These are phyloP conservation scores for Acronicta alni DNA, from an alignment of 2,888 invertebrate genomes.

Conservation along the genomic window DNA sequence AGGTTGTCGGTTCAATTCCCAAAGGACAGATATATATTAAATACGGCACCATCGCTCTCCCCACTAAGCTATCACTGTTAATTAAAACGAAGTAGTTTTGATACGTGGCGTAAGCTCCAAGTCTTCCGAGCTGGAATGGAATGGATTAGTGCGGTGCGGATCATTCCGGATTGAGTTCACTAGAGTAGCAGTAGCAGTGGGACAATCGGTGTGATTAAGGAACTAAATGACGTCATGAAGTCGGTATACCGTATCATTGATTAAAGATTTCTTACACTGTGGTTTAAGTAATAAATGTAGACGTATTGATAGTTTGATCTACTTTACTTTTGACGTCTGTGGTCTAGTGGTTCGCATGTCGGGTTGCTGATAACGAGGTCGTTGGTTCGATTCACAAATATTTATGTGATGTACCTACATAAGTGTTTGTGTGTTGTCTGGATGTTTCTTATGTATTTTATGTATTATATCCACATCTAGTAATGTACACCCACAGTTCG, in stretches of 20 bases:
- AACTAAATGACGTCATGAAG: slow-evolving; percentile 32
- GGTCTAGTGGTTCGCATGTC: too few relatives aligned
- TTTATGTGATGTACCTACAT: too few relatives aligned
- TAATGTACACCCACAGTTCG: too few relatives aligned
- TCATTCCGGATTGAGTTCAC: slow-evolving; percentile 36
- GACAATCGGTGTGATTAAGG: slow-evolving; percentile 35
- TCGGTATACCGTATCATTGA: slow-evolving; percentile 13
- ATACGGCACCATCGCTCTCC: not conserved
- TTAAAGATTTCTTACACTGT: slow-evolving; percentile 14
- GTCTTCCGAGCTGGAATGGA: slow-evolving; percentile 23
- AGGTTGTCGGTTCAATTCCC: too few relatives aligned
- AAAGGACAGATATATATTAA: too few relatives aligned
- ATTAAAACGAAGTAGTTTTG: slow-evolving; percentile 47
- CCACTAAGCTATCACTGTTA: slow-evolving; percentile 26
- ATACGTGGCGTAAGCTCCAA: slow-evolving; percentile 28
- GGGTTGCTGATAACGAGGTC: too few relatives aligned
- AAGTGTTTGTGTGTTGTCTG: too few relatives aligned
- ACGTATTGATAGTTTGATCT: too few relatives aligned
- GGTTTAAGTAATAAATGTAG: slow-evolving; percentile 25
- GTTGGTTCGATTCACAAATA: too few relatives aligned
- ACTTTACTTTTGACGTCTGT: too few relatives aligned
- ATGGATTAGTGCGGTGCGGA: slow-evolving; percentile 43
- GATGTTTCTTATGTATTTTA: too few relatives aligned
- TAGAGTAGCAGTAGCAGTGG: slow-evolving; percentile 20
- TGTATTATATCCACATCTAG: too few relatives aligned